Base-by-base conservation (phyloP, 2,888 invertebrate species). In the Lithophane semibrunnea region DNA sequence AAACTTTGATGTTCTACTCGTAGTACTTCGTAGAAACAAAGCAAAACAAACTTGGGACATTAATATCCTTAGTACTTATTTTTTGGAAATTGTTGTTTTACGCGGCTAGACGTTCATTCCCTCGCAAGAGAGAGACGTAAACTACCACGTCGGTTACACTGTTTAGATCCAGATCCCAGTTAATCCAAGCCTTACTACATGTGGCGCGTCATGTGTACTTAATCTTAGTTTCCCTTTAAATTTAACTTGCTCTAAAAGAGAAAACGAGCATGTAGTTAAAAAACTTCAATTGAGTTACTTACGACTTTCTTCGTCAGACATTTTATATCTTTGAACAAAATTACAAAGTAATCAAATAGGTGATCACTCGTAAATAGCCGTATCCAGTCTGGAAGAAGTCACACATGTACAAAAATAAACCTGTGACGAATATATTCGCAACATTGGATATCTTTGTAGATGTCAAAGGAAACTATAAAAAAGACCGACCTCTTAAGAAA, bases 111-210 rank as follows among this genome's bases (percentile, higher is more conserved):
- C 13, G 8, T 52, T 21, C 56, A 79, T 68, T 64, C 10, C 12
- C 18, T 56, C n/a, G 13, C 12, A 47, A 37, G 47, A 66, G 49
- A 71, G 47, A 42, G 49, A 58, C 54, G 16, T 66, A 44, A 61
- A 64, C 64, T 69, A 68, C n/a, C 44, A 54, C n/a, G 68, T 54
- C 58, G 61, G 54, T 69, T 68, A 67, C 10, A 58, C 44, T 13
- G n/a, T 58, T 79, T 60, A 70, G 54, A 24, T 69, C 24, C 24
- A n/a, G 73, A 66, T 84, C n/a, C 49, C 13, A 75, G 75, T 75
- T 80, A 80, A 84, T 81, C 60, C 71, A 64, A 67, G 70, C 12
- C 49, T 71, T n/a, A 67, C n/a, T 54, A 56, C 74, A 74, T 63
- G 81, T 60, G 24, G 42, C 49, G 54, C 66, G 54, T 71, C 47